phyloP scores from a whole-genome alignment of 2,888 invertebrate species.

The Brachypalpus laphriformis region DNA sequence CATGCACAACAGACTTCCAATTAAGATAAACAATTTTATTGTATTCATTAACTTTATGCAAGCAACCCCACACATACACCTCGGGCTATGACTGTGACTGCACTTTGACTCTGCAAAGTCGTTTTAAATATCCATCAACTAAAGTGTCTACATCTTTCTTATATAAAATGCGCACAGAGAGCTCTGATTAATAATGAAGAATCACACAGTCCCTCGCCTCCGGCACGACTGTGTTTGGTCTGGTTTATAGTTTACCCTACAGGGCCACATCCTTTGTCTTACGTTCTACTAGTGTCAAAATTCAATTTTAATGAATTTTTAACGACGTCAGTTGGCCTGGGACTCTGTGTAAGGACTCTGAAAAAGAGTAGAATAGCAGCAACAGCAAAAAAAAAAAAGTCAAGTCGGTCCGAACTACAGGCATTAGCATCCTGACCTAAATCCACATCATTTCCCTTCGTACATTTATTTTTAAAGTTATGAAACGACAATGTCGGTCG shows the following conservation, averaged over 20 bases:
- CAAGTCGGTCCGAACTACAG: conserved; percentile 21
- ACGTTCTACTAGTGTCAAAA: conserved; percentile 33
- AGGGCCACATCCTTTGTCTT: conserved; percentile 18
- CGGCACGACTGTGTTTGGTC: conserved; percentile 15
- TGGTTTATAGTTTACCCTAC: conserved; percentile 39
- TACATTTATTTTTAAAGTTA: conserved; percentile 18
- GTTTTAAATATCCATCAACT: conserved; percentile 36
- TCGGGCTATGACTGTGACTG: conserved; percentile 5
- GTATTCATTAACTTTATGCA: conserved; percentile 43
- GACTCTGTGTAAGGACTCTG: conserved; percentile 19
- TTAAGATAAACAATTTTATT: conserved; percentile 45
- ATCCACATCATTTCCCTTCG: conserved; percentile 55
- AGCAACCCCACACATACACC: neutral
- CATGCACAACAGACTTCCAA: conserved; percentile 35
- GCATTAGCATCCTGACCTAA: conserved; percentile 65
- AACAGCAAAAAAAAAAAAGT: neutral
- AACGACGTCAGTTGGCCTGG: conserved; percentile 52
- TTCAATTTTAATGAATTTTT: conserved; percentile 67
- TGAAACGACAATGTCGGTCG: conserved; percentile 18
- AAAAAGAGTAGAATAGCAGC: neutral
- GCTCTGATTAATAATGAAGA: conserved; percentile 55
- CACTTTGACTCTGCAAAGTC: conserved; percentile 27
- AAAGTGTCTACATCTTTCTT: conserved; percentile 4
- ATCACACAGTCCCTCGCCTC: neutral
- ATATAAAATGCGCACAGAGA: conserved; percentile 1